Percentiles rank a stretch among this genome's conserved stretches.
Conservation (phyloP, 2,113 vertebrate species). For the Tupaia chinensis region DNA sequence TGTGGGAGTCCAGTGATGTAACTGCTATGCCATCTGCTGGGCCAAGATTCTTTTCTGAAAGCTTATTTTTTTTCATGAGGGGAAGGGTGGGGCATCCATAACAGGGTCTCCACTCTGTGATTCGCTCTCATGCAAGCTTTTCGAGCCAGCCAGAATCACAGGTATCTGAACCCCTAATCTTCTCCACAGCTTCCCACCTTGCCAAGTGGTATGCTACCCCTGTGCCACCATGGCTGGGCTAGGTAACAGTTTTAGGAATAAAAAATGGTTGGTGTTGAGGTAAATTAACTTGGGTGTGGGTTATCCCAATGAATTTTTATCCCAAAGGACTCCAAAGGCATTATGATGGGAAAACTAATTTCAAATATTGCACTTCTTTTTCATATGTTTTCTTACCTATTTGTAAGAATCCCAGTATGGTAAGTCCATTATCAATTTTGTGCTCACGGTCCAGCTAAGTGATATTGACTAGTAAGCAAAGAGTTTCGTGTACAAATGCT, state of each 20-base stretch:
- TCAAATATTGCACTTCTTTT: background rate
- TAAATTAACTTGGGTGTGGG: background rate
- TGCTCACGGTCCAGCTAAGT: background rate
- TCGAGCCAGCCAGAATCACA: too few species aligned
- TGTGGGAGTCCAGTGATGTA: too few species aligned
- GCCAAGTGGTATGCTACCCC: too few species aligned
- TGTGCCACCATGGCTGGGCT: too few species aligned
- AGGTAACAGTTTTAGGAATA: background rate
- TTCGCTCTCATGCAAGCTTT: too few species aligned
- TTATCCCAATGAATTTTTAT: background rate
- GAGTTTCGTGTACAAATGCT: background rate
- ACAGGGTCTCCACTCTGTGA: too few species aligned
- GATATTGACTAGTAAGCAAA: conserved; percentile 29
- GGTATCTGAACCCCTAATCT: too few species aligned
- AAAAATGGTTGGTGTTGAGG: conserved; percentile 7
- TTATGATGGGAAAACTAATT: background rate
- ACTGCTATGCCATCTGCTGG: too few species aligned
- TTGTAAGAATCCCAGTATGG: background rate
- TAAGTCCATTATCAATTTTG: background rate
- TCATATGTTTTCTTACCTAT: background rate
- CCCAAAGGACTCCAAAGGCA: background rate
- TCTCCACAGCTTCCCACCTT: too few species aligned
- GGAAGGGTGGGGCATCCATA: too few species aligned
- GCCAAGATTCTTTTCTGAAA: too few species aligned
- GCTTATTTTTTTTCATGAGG: too few species aligned